Evolutionary conservation across 2,888 invertebrate genomes (phyloP), one percentile per base, ranked within the genome.

Genomic region (Imbricaverruca yamaguchii): DNA sequence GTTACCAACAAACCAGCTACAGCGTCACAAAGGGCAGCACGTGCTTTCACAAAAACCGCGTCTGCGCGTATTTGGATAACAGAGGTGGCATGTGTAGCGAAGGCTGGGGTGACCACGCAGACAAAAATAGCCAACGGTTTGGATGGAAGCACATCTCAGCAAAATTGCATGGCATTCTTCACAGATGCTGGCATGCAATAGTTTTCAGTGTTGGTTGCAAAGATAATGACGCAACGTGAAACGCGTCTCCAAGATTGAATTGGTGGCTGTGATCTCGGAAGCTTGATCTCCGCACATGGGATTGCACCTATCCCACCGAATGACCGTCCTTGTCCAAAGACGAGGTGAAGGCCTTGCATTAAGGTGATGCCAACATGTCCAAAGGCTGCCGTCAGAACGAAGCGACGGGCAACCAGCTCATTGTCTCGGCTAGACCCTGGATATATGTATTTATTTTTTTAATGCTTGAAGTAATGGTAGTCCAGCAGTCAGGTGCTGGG

Each of bases 181-280:
- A 18, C 61, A 8, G 18, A 18, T 18, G 61, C 61, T 15, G 15
- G 18, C 61, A 13, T 7, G 7, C 23, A 65, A 10, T 6, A 23
- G n/a, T 23, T 10, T 23, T 65, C 10, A 65, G 7, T 8, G 10
- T n/a, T 65, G 2, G 8, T 23, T 67, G 25, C 9, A 2, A 13
- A 13, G n/a, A 6, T 65, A 8, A 13, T 1, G 25, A 4, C n/a
- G 13, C 10, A n/a, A 23, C 0, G 13, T 8, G 25, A 10, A 23
- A 9, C 11, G 25, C 9, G 7, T 25, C 25, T 11, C 0, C 23
- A 8, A 53, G 9, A 18, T 39, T 53, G 12, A 21, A 25, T 9
- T 74, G 39, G 53, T 25, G 74, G 74, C 74, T 74, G 74, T 74
- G 74, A 74, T 74, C 74, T 53, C 74, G 11, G 53, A 13, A 74